These are phyloP conservation scores for Labeo calbasu DNA, from an alignment of 2,797 vertebrate species.

Conservation along the genomic window DNA sequence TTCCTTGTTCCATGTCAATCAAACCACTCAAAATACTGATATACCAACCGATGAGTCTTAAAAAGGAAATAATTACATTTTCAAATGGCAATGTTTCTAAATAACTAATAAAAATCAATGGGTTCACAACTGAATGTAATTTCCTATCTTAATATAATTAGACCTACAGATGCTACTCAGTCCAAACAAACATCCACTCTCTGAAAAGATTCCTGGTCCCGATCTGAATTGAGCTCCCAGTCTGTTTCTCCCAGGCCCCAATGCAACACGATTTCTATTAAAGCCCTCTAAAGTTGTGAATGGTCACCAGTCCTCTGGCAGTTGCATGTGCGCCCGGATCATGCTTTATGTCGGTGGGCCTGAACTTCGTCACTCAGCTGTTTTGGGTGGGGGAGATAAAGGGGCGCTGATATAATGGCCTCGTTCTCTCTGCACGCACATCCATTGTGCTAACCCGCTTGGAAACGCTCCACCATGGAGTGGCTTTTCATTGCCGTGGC, in stretches of 20 bases:
- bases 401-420: slow-evolving; percentile 62
- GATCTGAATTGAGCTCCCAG: background rate
- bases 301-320: slow-evolving; percentile 36
- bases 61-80: slow-evolving; percentile 49
- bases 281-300: slow-evolving; percentile 46
- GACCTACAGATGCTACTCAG: background rate
- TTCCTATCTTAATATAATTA: slow-evolving; percentile 23
- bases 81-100: slow-evolving; percentile 67
- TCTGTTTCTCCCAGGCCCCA: slow-evolving; percentile 36
- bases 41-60: slow-evolving; percentile 1
- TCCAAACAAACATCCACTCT: background rate
- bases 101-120: slow-evolving; percentile 69
- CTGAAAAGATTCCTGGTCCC: background rate
- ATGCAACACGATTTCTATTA: slow-evolving; percentile 15
- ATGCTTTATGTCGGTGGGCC: slow-evolving; percentile 55
- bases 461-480: slow-evolving; percentile 71
- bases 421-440: slow-evolving; percentile 60
- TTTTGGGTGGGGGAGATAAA: slow-evolving; percentile 61
- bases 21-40: background rate
- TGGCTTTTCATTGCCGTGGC: slow-evolving; percentile 78
- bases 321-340: slow-evolving; percentile 29
- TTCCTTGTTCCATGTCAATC: slow-evolving; percentile 15
- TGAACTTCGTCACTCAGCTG: slow-evolving; percentile 67
- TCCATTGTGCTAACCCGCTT: slow-evolving; percentile 50
- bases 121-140: slow-evolving; percentile 55